Base-by-base conservation (phyloP, 2,113 vertebrate species). In the Myiozetetes cayanensis region DNA sequence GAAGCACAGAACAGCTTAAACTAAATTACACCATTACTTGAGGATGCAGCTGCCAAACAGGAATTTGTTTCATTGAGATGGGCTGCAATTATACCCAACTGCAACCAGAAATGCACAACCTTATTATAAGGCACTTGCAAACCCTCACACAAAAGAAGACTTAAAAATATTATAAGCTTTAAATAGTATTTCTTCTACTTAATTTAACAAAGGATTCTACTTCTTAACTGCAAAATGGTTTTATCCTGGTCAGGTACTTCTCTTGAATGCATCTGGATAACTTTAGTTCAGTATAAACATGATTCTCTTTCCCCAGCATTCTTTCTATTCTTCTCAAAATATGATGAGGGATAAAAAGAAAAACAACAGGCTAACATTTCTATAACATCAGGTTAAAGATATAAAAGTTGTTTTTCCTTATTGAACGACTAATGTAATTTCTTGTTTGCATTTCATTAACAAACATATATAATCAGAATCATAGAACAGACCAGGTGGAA, bases 21-120 rank as follows among this genome's bases (percentile, higher is more conserved):
- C 75, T 93, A 94, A 87, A 96, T 90, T 80, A 96, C 76, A 91
- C 70, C 94, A 86, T 79, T 94, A 76, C 85, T 93, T 82, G 87
- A 97, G 95, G 96, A 97, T 97, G 92, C 96, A 98, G 96, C 96
- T 97, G 97, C 92, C 81, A 95, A 86, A 92, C 17, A 95, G 95
- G 96, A 97, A 97, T 94, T 87, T 89, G 67, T 49, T 93, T 87
- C 95, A 94, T n/a, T 87, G 73, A 95, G 91, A 95, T 78, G 74
- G 72, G 89, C 68, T 93, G 90, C 43, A 95, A 61, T 92, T 47
- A 92, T 21, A 94, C 71, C 82, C 59, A 93, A 96, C 66, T 89
- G 56, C 53, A 85, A 87, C 27, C 44, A 94, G 75, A 90, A 94
- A 85, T 4, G 14, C 44, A 81, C 31, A 44, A 28, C 35, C 66